Percentiles rank a stretch among this genome's conserved stretches.
Conservation (phyloP, 1,140 invertebrate genomes). For the Solenopsis fugax region DNA sequence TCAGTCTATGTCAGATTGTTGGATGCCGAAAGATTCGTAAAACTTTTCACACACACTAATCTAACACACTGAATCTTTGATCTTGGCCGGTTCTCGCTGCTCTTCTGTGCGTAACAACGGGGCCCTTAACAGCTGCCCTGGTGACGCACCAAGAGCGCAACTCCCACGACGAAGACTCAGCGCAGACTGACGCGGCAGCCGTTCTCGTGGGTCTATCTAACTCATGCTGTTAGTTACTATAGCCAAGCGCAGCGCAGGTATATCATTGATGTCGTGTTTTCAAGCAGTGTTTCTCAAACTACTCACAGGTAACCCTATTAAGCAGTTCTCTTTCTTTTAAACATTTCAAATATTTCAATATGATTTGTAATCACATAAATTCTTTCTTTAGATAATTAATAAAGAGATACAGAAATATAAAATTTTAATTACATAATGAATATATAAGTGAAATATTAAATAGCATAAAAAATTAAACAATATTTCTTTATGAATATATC, state of each 20-base stretch:
- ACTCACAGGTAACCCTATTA: background rate
- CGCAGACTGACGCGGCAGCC: constrained; percentile 69
- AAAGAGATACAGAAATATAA: background rate
- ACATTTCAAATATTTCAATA: background rate
- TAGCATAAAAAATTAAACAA: background rate
- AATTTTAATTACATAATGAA: background rate
- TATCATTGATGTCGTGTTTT: constrained; percentile 54
- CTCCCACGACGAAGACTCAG: constrained; percentile 70
- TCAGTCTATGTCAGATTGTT: constrained; percentile 3
- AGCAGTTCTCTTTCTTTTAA: background rate
- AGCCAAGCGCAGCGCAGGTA: constrained; percentile 34
- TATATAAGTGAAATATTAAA: constrained; percentile 6
- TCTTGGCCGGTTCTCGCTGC: constrained; percentile 48
- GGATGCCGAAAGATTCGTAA: background rate
- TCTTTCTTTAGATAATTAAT: background rate
- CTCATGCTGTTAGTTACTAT: constrained; percentile 64
- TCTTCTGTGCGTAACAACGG: constrained; percentile 62
- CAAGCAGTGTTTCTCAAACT: constrained; percentile 15
- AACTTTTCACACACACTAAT: constrained; percentile 52
- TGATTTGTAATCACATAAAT: too few species aligned
- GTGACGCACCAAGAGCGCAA: constrained; percentile 73
- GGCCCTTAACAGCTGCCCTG: constrained; percentile 40
- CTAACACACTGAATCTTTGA: constrained; percentile 44
- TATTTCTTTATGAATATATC: background rate
- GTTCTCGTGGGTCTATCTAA: constrained; percentile 69